Percentiles rank a stretch among this genome's conserved stretches.
phyloP scores from a whole-genome alignment of 2,888 invertebrate species.

The Nebria brevicollis region DNA sequence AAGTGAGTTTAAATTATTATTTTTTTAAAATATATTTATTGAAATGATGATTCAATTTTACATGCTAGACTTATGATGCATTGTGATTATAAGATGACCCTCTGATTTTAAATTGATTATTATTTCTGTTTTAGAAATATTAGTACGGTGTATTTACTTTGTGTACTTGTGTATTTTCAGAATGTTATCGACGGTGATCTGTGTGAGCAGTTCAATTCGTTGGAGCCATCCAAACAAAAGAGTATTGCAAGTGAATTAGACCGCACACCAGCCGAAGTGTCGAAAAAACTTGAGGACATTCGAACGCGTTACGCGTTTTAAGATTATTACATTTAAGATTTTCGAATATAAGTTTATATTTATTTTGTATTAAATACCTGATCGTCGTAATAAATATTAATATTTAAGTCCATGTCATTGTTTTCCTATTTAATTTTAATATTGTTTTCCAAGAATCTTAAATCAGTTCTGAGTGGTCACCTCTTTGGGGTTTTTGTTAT shows the following conservation, averaged over 20 bases:
- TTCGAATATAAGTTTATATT: constrained; percentile 44
- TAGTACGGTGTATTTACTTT: not conserved
- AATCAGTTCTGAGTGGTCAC: too few species aligned
- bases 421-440: not conserved
- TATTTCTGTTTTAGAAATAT: not conserved
- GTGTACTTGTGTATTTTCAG: constrained; percentile 66
- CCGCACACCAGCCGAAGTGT: constrained; percentile 94
- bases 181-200: constrained; percentile 99
- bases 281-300: constrained; percentile 98
- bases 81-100: constrained; percentile 49
- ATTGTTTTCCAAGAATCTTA: not conserved
- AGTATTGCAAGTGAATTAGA: constrained; percentile 95
- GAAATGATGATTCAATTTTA: constrained; percentile 48
- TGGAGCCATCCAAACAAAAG: constrained; percentile 94
- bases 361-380: constrained; percentile 39
- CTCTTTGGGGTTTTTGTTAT: too few species aligned
- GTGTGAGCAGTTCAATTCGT: constrained; percentile 97
- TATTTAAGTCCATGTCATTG: not conserved
- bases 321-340: constrained; percentile 53
- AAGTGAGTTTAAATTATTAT: constrained; percentile 68
- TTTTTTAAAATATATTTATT: constrained; percentile 3
- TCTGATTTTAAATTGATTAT: constrained; percentile 29
- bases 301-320: constrained; percentile 99
- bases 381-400: constrained; percentile 27
- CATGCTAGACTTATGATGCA: constrained; percentile 61